Conservation (phyloP, 1,140 invertebrate species). For the Lasioglossum baleicum region DNA sequence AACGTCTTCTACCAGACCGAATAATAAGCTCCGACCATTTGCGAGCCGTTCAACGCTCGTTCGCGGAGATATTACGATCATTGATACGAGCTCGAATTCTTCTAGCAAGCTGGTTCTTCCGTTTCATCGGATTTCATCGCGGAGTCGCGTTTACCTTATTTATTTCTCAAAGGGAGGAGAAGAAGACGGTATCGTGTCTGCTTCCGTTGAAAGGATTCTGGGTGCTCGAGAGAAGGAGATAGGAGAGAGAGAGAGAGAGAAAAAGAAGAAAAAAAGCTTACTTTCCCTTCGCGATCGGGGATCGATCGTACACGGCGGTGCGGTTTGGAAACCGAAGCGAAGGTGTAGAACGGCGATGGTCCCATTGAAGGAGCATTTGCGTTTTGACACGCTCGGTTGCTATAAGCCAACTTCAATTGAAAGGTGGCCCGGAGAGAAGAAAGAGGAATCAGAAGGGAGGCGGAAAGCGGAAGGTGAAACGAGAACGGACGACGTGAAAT, state of each 20-base stretch:
- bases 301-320: not conserved
- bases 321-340: slow-evolving; percentile 33
- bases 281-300: not conserved
- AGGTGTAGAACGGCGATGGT: slow-evolving; percentile 30
- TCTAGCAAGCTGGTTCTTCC: not conserved
- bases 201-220: slow-evolving; percentile 22
- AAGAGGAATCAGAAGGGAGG: slow-evolving; percentile 36
- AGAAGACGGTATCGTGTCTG: not conserved
- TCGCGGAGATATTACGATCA: not conserved
- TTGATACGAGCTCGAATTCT: not conserved
- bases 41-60: too few relatives aligned
- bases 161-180: slow-evolving; percentile 10
- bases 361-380: slow-evolving; percentile 57
- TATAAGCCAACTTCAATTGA: slow-evolving; percentile 63
- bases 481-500: slow-evolving; percentile 69
- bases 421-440: slow-evolving; percentile 47
- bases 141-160: slow-evolving; percentile 2
- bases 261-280: not conserved
- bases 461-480: slow-evolving; percentile 47
- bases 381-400: slow-evolving; percentile 60
- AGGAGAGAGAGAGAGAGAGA: not conserved
- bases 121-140: not conserved
- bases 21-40: too few relatives aligned
- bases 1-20: too few relatives aligned
- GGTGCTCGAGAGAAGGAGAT: not conserved